These are phyloP conservation scores for Dicentrarchus labrax DNA, from an alignment of 2,113 vertebrate genomes.

Conservation along the genomic window DNA sequence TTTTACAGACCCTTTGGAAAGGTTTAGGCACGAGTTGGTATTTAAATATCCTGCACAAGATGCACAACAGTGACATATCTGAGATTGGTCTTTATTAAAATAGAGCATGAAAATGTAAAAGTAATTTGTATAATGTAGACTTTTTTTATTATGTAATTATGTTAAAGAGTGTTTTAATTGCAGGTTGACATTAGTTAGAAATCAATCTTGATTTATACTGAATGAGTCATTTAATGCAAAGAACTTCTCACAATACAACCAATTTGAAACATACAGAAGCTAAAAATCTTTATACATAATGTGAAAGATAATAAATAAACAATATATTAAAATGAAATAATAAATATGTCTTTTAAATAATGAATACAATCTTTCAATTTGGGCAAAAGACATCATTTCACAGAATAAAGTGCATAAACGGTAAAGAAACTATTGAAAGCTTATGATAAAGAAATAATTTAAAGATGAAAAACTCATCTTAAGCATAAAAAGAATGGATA, in stretches of 20 bases:
- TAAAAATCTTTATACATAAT: not conserved
- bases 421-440: too few relatives aligned
- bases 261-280: too few relatives aligned
- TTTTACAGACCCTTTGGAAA: not conserved
- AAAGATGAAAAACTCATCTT: too few relatives aligned
- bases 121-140: not conserved
- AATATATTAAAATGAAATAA: not conserved
- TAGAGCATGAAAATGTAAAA: not conserved
- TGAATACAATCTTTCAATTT: too few relatives aligned
- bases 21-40: not conserved
- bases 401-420: not conserved
- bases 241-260: not conserved
- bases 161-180: not conserved
- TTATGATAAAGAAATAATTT: too few relatives aligned
- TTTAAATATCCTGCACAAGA: not conserved
- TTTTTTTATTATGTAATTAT: not conserved
- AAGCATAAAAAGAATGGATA: too few relatives aligned
- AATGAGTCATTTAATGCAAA: too few relatives aligned
- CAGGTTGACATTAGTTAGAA: not conserved
- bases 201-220: not conserved
- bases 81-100: not conserved
- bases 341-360: too few relatives aligned
- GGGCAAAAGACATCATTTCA: too few relatives aligned
- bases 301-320: not conserved
- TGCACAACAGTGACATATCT: not conserved